phyloP scores from a whole-genome alignment of 1,140 invertebrate species.

The Aphaenogaster floridana region DNA sequence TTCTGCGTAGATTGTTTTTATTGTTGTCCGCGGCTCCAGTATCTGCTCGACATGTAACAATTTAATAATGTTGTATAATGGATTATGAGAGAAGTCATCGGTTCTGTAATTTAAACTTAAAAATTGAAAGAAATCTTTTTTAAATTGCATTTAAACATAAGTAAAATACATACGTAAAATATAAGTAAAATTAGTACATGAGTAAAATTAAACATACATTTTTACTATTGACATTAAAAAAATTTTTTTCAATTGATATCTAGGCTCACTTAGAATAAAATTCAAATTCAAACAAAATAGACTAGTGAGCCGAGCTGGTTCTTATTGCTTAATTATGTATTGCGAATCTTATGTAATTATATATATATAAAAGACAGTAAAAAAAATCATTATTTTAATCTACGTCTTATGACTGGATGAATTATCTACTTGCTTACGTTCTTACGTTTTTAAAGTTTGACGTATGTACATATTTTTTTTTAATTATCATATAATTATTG shows the following conservation, averaged over 20 bases:
- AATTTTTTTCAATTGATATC: too few relatives aligned
- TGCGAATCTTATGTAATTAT: too few relatives aligned
- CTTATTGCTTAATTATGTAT: too few relatives aligned
- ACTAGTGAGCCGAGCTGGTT: too few relatives aligned
- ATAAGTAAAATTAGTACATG: too few relatives aligned
- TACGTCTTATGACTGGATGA: background rate
- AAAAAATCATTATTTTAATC: background rate
- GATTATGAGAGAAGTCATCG: background rate
- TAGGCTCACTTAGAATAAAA: too few relatives aligned
- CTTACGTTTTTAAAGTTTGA: background rate
- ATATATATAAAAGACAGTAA: background rate
- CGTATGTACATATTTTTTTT: background rate
- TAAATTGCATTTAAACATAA: too few relatives aligned
- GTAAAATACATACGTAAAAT: too few relatives aligned
- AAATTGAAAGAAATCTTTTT: too few relatives aligned
- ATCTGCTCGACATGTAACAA: background rate
- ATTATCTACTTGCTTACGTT: background rate
- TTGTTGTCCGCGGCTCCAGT: background rate
- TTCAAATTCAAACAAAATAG: too few relatives aligned
- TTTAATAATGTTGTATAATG: background rate
- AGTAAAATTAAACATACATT: background rate
- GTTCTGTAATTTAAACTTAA: background rate
- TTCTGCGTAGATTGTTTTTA: slow-evolving; percentile 8
- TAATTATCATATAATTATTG: background rate
- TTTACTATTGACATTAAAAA: background rate